These are phyloP conservation scores for Stenolophus ochropezus DNA, from an alignment of 2,888 invertebrate species.

Conservation along the genomic window DNA sequence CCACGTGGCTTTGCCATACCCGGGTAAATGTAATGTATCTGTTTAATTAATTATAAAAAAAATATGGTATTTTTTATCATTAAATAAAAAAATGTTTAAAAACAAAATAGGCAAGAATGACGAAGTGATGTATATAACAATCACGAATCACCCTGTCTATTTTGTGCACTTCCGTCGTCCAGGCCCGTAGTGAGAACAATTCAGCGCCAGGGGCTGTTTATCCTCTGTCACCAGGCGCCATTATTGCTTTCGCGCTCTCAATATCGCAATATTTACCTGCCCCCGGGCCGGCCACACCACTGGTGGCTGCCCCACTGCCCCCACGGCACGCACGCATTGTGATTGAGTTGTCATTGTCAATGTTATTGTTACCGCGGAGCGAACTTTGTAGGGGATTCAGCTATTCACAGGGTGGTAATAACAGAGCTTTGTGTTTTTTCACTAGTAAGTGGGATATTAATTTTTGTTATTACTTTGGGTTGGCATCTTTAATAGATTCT, in stretches of 20 bases:
- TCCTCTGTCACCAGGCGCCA: neutral
- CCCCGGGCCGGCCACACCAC: constrained; percentile 23
- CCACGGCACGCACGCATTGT: constrained; percentile 48
- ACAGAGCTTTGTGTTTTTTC: constrained; percentile 29
- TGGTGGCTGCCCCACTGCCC: neutral
- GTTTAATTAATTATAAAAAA: too few species aligned
- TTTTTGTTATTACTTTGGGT: constrained; percentile 27
- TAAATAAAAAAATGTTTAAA: too few species aligned
- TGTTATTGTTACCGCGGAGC: constrained; percentile 48
- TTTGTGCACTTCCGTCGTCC: neutral
- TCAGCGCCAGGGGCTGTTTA: constrained; percentile 10
- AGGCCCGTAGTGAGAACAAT: constrained; percentile 31
- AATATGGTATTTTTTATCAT: too few species aligned
- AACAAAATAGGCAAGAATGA: too few species aligned
- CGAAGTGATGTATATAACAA: too few species aligned
- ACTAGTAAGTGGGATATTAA: constrained; percentile 2
- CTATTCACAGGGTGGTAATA: constrained; percentile 45
- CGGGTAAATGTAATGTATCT: too few species aligned
- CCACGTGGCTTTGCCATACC: too few species aligned
- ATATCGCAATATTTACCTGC: constrained; percentile 49
- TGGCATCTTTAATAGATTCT: too few species aligned
- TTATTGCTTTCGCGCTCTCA: constrained; percentile 34
- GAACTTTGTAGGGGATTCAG: constrained; percentile 18
- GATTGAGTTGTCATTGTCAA: constrained; percentile 55
- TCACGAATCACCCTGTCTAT: neutral